These are phyloP conservation scores for Melanotaenia boesemani DNA, from an alignment of 2,797 vertebrate genomes.

Conservation along the genomic window DNA sequence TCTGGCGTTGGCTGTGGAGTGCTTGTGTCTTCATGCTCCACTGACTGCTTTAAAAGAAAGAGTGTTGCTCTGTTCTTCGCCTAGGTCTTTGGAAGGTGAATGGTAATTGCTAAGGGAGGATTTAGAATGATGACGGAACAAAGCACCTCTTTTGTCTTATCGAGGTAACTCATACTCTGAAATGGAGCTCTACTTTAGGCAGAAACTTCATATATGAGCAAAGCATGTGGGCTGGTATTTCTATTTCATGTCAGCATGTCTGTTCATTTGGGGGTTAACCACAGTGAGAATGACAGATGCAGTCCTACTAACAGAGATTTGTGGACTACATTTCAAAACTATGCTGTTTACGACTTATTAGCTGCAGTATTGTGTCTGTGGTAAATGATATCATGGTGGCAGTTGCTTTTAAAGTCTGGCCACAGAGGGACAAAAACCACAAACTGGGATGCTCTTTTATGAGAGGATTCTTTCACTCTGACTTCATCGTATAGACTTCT, in stretches of 20 bases:
- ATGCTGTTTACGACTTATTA: slow-evolving; percentile 58
- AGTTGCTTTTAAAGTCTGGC: slow-evolving; percentile 62
- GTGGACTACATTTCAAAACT: slow-evolving; percentile 28
- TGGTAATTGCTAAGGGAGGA: slow-evolving; percentile 80
- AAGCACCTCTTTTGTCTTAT: slow-evolving; percentile 77
- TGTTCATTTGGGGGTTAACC: slow-evolving; percentile 50
- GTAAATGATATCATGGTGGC: slow-evolving; percentile 73
- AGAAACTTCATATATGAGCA: slow-evolving; percentile 51
- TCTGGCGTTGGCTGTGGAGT: slow-evolving; percentile 44
- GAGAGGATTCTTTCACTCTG: slow-evolving; percentile 60
- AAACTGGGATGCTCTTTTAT: slow-evolving; percentile 51
- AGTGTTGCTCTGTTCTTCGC: slow-evolving; percentile 69
- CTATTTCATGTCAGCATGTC: neutral
- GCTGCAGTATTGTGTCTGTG: slow-evolving; percentile 42
- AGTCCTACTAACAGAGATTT: slow-evolving; percentile 28
- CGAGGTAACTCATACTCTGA: slow-evolving; percentile 56
- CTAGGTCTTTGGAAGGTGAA: slow-evolving; percentile 81
- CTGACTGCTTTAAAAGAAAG: slow-evolving; percentile 71
- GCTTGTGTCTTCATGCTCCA: slow-evolving; percentile 72
- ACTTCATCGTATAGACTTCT: slow-evolving; percentile 63
- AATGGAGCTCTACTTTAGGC: slow-evolving; percentile 48
- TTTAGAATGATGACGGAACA: slow-evolving; percentile 73
- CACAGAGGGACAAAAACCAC: slow-evolving; percentile 41
- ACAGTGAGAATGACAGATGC: slow-evolving; percentile 33
- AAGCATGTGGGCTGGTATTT: slow-evolving; percentile 11